phyloP scores from a whole-genome alignment of 2,113 vertebrate species.

The Apteryx owenii region DNA sequence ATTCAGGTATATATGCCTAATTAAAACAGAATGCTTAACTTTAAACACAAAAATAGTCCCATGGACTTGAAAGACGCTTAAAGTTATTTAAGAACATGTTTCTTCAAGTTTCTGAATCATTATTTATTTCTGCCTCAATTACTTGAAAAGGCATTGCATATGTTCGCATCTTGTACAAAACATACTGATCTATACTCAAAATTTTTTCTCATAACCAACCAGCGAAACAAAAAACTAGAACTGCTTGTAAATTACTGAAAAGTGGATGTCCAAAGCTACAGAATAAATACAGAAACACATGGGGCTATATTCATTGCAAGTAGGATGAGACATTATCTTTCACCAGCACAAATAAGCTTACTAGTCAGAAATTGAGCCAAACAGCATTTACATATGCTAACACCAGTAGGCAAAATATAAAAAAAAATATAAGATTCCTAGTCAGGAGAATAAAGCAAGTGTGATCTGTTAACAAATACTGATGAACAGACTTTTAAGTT shows the following conservation, averaged over 20 bases:
- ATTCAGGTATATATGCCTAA: neutral
- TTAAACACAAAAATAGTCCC: neutral
- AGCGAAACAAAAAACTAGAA: neutral
- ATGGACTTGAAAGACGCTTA: neutral
- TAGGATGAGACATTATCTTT: neutral
- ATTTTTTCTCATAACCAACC: conserved; percentile 10
- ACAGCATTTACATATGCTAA: neutral
- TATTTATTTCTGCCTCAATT: conserved; percentile 49
- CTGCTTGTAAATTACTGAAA: conserved; percentile 26
- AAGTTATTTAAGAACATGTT: neutral
- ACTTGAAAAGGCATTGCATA: neutral
- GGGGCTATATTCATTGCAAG: neutral
- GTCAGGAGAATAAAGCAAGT: neutral
- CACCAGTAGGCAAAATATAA: neutral
- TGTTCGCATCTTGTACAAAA: neutral
- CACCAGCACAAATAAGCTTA: neutral
- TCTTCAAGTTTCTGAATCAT: neutral
- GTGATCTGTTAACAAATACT: neutral
- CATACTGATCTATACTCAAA: conserved; percentile 14
- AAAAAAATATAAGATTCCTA: neutral
- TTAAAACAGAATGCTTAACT: neutral
- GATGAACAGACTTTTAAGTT: neutral
- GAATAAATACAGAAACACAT: neutral
- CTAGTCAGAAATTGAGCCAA: neutral
- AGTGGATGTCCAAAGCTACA: neutral